A percentile compares a stretch with the other conserved stretches of the same genome.
Conservation (phyloP, 2,797 vertebrate species). For the Falco naumanni region DNA sequence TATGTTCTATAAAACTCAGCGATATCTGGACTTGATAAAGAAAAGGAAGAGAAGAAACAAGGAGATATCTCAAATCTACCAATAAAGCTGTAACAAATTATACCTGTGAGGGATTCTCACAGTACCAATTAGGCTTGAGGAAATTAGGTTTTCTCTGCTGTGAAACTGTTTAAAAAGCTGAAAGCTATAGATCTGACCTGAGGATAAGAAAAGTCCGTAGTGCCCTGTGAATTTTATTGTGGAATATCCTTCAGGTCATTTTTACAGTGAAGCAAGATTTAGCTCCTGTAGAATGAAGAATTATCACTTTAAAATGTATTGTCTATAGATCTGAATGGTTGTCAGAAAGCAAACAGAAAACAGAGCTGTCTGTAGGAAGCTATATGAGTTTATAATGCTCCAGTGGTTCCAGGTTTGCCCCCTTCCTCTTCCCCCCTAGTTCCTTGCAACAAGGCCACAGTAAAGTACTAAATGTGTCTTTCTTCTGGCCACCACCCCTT, state of each 20-base stretch:
- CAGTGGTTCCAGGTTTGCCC: neutral
- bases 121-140: neutral
- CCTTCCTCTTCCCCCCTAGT: neutral
- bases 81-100: neutral
- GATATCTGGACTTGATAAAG: neutral
- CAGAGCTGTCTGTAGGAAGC: neutral
- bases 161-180: neutral
- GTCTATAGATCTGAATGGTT: neutral
- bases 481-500: neutral
- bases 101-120: neutral
- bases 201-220: neutral
- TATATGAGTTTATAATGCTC: neutral
- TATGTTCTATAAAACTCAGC: neutral
- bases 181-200: neutral
- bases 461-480: neutral
- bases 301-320: neutral
- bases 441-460: neutral
- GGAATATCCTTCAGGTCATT: neutral
- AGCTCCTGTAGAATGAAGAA: neutral
- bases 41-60: neutral
- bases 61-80: neutral
- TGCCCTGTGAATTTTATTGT: neutral
- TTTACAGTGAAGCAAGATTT: neutral
- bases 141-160: neutral
- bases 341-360: neutral